Percentiles rank a stretch among this genome's conserved stretches.
These are phyloP conservation scores for Drosophila prostipennis DNA, from an alignment of 2,888 invertebrate genomes.

Conservation along the genomic window DNA sequence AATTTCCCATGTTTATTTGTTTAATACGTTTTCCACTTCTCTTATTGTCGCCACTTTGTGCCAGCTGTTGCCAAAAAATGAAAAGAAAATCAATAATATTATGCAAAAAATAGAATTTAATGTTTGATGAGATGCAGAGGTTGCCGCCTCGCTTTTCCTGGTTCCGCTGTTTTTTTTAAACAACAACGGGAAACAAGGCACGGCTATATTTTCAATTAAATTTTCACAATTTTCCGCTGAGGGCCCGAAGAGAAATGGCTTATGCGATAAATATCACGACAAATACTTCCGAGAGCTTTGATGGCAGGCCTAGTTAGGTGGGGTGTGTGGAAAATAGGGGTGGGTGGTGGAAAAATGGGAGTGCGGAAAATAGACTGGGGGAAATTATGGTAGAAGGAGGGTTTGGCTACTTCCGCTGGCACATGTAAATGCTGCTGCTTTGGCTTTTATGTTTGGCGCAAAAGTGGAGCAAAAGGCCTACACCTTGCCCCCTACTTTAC, in stretches of 20 bases:
- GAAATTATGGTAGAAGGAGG: neutral
- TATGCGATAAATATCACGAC: constrained; percentile 73
- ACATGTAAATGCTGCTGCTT: constrained; percentile 55
- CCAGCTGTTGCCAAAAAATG: constrained; percentile 50
- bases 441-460: constrained; percentile 19
- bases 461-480: constrained; percentile 40
- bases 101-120: constrained; percentile 43
- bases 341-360: neutral
- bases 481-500: neutral
- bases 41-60: constrained; percentile 12
- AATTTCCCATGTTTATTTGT: constrained; percentile 29
- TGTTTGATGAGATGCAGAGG: constrained; percentile 62
- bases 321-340: neutral
- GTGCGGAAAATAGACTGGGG: too few species aligned
- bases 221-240: constrained; percentile 70
- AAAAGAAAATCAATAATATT: constrained; percentile 26
- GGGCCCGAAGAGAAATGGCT: constrained; percentile 58
- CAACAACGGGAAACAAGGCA: constrained; percentile 12
- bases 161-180: neutral
- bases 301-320: constrained; percentile 17
- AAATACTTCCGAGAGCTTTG: constrained; percentile 69
- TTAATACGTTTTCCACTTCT: constrained; percentile 19
- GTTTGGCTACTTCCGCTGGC: constrained; percentile 59
- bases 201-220: constrained; percentile 70
- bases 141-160: neutral